Conservation (phyloP, 2,113 vertebrate genomes). For the Coptodon bakossiorum region DNA sequence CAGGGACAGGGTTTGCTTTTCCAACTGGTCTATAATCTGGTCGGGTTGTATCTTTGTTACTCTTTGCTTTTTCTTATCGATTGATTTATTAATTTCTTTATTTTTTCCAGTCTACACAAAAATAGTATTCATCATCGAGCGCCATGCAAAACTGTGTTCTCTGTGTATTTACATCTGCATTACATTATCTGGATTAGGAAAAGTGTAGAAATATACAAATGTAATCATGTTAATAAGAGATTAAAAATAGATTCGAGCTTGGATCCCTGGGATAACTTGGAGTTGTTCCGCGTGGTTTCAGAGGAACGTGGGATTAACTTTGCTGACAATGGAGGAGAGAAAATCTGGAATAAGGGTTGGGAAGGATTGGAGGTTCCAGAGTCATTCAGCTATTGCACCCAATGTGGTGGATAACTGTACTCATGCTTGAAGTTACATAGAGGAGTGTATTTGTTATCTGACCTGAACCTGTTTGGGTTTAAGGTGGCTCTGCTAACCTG, state of each 20-base stretch:
- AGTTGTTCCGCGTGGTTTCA: neutral
- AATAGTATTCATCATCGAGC: neutral
- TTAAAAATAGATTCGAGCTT: neutral
- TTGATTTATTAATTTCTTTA: neutral
- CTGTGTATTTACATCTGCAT: neutral
- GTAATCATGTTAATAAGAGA: neutral
- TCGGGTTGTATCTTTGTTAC: neutral
- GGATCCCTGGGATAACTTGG: neutral
- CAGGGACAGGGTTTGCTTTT: neutral
- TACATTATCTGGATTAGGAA: neutral
- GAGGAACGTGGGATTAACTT: neutral
- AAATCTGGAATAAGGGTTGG: neutral
- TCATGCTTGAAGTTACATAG: neutral
- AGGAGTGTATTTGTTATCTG: neutral
- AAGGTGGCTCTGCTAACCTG: neutral
- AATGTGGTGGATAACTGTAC: neutral
- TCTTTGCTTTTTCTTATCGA: neutral
- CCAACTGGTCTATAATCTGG: rapidly evolving
- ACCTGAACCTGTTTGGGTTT: neutral
- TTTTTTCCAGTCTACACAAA: neutral
- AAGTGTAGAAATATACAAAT: neutral
- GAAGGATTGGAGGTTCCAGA: rapidly evolving
- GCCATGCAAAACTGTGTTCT: neutral
- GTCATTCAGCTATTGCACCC: neutral
- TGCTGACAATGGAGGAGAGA: neutral